phyloP scores from a whole-genome alignment of 2,797 vertebrate species.

The Poecilia picta region DNA sequence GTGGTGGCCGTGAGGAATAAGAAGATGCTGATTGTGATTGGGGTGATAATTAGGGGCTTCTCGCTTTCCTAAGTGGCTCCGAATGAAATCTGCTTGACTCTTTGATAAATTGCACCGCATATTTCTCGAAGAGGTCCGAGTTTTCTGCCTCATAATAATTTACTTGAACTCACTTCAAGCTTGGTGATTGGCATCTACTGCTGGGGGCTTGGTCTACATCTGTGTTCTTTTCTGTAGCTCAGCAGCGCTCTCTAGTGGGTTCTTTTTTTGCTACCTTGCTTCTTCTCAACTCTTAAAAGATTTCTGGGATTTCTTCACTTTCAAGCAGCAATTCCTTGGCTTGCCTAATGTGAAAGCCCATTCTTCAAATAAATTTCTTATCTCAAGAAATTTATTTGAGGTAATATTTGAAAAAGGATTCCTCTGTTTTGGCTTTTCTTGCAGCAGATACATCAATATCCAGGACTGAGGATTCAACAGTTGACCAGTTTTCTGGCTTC shows the following conservation, averaged over 20 bases:
- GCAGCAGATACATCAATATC: slow-evolving; percentile 54
- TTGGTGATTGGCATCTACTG: slow-evolving; percentile 26
- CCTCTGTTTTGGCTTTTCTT: slow-evolving; percentile 71
- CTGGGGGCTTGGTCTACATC: slow-evolving; percentile 23
- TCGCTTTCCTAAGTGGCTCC: slow-evolving; percentile 7
- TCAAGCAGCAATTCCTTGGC: not conserved
- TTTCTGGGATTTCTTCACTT: slow-evolving; percentile 4
- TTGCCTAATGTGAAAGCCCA: not conserved
- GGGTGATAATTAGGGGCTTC: slow-evolving; percentile 22
- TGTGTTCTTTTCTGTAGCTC: slow-evolving; percentile 28
- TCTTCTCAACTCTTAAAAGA: slow-evolving; percentile 28
- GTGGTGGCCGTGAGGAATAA: slow-evolving; percentile 5
- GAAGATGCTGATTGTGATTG: slow-evolving; percentile 18
- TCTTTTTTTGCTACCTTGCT: slow-evolving; percentile 16
- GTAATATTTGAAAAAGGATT: slow-evolving; percentile 2
- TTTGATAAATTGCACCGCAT: slow-evolving; percentile 11
- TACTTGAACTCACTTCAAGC: slow-evolving; percentile 26
- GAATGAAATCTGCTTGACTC: slow-evolving; percentile 25
- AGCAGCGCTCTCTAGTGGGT: slow-evolving; percentile 59
- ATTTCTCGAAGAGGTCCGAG: slow-evolving; percentile 17
- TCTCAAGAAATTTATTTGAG: not conserved
- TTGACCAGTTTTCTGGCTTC: slow-evolving; percentile 19
- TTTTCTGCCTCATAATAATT: slow-evolving; percentile 21
- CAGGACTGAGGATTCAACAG: slow-evolving; percentile 50
- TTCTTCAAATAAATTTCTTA: slow-evolving; percentile 8